Conservation (phyloP, 2,797 vertebrate species). For the Pyrocephalus nanus region DNA sequence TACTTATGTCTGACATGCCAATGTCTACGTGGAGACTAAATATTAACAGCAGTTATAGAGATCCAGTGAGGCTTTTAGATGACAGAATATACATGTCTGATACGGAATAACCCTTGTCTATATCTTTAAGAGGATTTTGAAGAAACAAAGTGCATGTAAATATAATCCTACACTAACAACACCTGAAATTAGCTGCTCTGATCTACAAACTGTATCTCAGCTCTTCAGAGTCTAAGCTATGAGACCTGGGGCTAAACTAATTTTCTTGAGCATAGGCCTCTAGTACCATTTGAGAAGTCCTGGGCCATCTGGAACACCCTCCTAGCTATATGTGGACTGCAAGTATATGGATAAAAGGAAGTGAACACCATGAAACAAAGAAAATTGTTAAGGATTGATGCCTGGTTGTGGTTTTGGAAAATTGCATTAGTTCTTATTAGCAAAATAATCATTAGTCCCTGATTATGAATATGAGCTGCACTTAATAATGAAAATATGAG, state of each 20-base stretch:
- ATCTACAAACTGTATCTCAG: not conserved
- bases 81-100: not conserved
- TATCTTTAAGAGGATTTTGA: not conserved
- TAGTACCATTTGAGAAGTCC: not conserved
- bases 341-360: not conserved
- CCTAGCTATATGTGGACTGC: rapidly evolving
- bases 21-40: not conserved
- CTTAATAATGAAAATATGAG: not conserved
- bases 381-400: not conserved
- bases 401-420: not conserved
- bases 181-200: not conserved
- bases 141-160: not conserved
- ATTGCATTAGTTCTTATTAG: not conserved
- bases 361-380: not conserved
- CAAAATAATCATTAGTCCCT: not conserved
- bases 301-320: not conserved
- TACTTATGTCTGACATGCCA: not conserved
- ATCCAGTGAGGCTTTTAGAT: not conserved
- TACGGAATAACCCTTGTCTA: not conserved
- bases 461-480: not conserved
- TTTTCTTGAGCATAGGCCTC: not conserved
- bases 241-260: not conserved
- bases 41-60: not conserved
- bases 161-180: not conserved
- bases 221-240: not conserved